phyloP scores from a whole-genome alignment of 30 jellyfish, hydroid and myxozoan species.

The Mastigias papua region DNA sequence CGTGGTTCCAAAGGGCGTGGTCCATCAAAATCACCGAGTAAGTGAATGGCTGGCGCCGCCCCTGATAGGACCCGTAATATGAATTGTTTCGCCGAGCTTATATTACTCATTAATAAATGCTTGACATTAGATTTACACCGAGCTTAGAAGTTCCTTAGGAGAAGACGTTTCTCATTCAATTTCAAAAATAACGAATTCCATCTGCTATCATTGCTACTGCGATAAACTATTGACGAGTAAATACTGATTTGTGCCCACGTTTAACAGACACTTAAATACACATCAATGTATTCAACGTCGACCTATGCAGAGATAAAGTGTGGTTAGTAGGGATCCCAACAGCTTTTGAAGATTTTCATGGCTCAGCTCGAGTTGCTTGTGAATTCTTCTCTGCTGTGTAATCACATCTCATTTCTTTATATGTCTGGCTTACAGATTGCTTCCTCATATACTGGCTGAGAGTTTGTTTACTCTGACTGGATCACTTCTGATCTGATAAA shows the following conservation, averaged over 20 bases:
- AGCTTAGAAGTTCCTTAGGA: neutral
- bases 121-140: neutral
- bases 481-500: too few species aligned
- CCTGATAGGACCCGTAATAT: too few species aligned
- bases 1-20: too few species aligned
- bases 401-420: neutral
- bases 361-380: neutral
- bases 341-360: neutral
- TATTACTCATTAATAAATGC: too few species aligned
- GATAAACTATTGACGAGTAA: neutral
- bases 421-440: neutral
- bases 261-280: neutral
- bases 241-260: conserved; percentile 8
- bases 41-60: too few species aligned
- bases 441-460: neutral
- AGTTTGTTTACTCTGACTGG: too few species aligned
- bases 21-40: too few species aligned
- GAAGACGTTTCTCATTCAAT: neutral
- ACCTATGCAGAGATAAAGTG: neutral
- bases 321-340: neutral
- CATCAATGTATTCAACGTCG: neutral
- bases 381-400: neutral
- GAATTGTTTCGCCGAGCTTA: too few species aligned
- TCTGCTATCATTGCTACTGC: neutral
- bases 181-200: conserved; percentile 2